Base-by-base conservation (phyloP, 2,888 invertebrate genomes). In the Lasioglossum vierecki region DNA sequence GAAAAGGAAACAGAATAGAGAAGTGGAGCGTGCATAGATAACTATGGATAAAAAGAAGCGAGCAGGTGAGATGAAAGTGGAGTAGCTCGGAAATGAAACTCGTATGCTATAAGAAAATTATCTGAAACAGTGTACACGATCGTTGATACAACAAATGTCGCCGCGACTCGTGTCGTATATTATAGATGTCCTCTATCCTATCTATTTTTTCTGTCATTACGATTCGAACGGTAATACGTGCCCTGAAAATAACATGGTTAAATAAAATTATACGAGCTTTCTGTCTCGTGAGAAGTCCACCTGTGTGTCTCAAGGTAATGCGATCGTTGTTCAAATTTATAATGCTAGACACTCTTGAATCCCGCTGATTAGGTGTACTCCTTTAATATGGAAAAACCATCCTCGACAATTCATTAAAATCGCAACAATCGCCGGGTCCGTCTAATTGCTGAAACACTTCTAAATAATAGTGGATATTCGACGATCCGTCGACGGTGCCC, bases 381-480 rank as follows among this genome's bases (percentile, higher is more conserved):
- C 57, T n/a, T 4, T 63, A 5, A 63, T 2, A 2, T 15, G 0
- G 2, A 18, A 30, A 63, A 63, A 30, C 63, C 13, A 30, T 6
- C 30, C 26, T 2, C 63, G 13, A 15, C 15, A 8, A 63, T 63
- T 15, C 1, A 66, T 39, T 39, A 22, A 9, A 35, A 9, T 8
- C 35, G 35, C 35, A 8, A 66, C 35, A 4, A 66, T 35, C 66
- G 30, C 30, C 15, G 30, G 3, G 35, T 22, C 35, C 18, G 35
- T 39, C 35, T 68, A 68, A 68, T 39, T 6, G 22, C 4, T 18
- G 5, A 66, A 66, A 66, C 18, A 35, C 46, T 80, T 66, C 26
- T 39, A 68, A 74, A 73, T 35, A 66, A 72, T 53, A 53, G 30
- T 76, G 75, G 83, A 76, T 83, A 86, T 89, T 88, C 74, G 88